These are phyloP conservation scores for Stigmatopora nigra DNA, from an alignment of 2,113 vertebrate genomes.

Conservation along the genomic window DNA sequence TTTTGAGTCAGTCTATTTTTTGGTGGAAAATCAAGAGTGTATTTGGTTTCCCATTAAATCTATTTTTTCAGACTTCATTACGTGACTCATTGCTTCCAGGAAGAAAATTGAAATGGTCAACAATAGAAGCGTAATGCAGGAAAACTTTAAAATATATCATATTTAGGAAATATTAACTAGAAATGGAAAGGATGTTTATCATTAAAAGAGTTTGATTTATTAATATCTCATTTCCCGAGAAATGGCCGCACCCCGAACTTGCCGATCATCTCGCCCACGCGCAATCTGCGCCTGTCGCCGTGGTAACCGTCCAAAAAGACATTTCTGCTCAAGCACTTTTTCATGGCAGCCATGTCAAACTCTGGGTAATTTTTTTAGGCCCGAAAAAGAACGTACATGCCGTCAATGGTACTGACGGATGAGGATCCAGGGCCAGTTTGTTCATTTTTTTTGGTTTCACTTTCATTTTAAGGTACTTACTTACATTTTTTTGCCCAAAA, in stretches of 20 bases:
- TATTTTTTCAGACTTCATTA: background rate
- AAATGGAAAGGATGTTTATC: too few species aligned
- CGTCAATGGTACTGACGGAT: too few species aligned
- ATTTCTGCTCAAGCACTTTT: background rate
- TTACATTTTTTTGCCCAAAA: too few species aligned
- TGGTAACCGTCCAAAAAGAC: background rate
- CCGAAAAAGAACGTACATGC: too few species aligned
- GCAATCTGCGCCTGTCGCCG: background rate
- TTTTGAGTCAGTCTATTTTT: background rate
- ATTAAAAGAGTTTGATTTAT: too few species aligned
- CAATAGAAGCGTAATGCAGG: background rate
- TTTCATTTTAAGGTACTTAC: too few species aligned
- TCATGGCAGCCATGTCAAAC: too few species aligned
- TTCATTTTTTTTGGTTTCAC: too few species aligned
- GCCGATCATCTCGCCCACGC: background rate
- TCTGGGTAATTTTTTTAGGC: too few species aligned
- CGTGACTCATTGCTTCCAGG: background rate
- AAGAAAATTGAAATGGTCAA: background rate
- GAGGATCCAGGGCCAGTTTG: too few species aligned
- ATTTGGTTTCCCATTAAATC: background rate
- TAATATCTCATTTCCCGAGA: background rate
- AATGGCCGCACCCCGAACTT: background rate
- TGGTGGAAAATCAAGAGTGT: background rate
- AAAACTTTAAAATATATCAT: too few species aligned
- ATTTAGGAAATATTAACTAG: too few species aligned